Evolutionary conservation across 2,797 vertebrate genomes (phyloP), one percentile per base, ranked within the genome.

Genomic region (Clarias fuscus): DNA sequence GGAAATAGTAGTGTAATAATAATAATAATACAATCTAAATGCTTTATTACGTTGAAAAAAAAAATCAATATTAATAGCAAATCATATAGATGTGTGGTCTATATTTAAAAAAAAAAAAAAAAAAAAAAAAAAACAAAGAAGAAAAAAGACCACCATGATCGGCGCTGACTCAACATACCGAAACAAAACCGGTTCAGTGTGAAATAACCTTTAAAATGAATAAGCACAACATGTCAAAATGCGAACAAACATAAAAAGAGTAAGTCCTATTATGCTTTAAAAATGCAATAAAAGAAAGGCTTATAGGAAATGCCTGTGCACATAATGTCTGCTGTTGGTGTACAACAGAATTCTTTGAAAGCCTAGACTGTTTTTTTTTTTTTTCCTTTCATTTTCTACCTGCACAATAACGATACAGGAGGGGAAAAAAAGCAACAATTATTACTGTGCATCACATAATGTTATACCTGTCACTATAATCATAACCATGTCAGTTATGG

Each of bases 401-500:
- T 70, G 59, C 11, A 72, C 56, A 71, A 61, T 64, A 85, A 61
- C 6, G 58, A 68, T 18, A 6, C 37, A 79, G 22, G 6, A 70
- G 7, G 0, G 37, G 0, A 37, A 11, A 67, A 37, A 40, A 53
- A 30, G 17, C 24, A 59, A 59, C 62, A 10, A 53, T 13, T 14
- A 13, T 56, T 18, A 58, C 40, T n/a, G 13, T 53, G 27, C 18
- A 58, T 30, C 33, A 78, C 75, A 84, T 33, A 62, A 76, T 85
- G 59, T 71, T 76, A 43, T 48, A 65, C 7, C 62, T 68, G 30
- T 80, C 43, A 73, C 43, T 58, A 62, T 80, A 71, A 76, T 85
- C 67, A 73, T 84, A 43, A 56, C 67, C 43, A 27, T 65, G 62
- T 72, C 81, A 78, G 64, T 18, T 83, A 48, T 33, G 27, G 33